A percentile compares a stretch with the other conserved stretches of the same genome.
Conservation (phyloP, 2,797 vertebrate genomes). For the Periophthalmus magnuspinnatus region DNA sequence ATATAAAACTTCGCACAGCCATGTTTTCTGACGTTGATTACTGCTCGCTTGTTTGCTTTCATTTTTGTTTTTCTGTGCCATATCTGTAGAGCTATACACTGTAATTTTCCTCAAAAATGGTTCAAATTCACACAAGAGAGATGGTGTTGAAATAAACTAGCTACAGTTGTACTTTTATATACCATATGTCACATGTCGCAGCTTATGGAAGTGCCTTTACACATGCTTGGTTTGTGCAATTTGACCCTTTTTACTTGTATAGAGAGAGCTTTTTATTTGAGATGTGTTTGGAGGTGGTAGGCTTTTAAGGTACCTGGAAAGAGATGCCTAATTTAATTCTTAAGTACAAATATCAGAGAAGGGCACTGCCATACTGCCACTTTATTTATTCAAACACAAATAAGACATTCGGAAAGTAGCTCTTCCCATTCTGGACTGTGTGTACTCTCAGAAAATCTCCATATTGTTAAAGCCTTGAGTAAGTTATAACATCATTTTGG, state of each 20-base stretch:
- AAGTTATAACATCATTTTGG: not conserved
- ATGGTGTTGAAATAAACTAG: constrained; percentile 15
- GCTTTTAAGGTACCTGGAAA: not conserved
- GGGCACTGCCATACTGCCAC: not conserved
- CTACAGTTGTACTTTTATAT: constrained; percentile 2
- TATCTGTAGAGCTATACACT: not conserved
- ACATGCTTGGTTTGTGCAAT: not conserved
- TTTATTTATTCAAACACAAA: constrained; percentile 1
- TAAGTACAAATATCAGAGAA: constrained; percentile 5
- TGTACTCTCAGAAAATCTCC: not conserved
- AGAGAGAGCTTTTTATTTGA: not conserved
- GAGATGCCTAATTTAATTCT: not conserved
- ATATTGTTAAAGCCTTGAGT: constrained; percentile 2
- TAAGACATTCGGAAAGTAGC: constrained; percentile 4
- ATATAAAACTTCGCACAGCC: constrained; percentile 16
- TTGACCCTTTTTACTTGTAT: not conserved
- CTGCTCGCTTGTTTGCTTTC: constrained; percentile 27
- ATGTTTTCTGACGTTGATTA: constrained; percentile 48
- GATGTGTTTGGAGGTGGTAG: not conserved
- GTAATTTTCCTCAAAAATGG: constrained; percentile 25
- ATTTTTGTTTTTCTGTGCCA: constrained; percentile 18
- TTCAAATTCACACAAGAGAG: constrained; percentile 12
- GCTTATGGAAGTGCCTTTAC: constrained; percentile 3
- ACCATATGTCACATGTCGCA: not conserved
- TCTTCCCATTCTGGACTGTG: not conserved